Evolutionary conservation across 2,113 vertebrate species (phyloP).

Genomic region (Vombatus ursinus): DNA sequence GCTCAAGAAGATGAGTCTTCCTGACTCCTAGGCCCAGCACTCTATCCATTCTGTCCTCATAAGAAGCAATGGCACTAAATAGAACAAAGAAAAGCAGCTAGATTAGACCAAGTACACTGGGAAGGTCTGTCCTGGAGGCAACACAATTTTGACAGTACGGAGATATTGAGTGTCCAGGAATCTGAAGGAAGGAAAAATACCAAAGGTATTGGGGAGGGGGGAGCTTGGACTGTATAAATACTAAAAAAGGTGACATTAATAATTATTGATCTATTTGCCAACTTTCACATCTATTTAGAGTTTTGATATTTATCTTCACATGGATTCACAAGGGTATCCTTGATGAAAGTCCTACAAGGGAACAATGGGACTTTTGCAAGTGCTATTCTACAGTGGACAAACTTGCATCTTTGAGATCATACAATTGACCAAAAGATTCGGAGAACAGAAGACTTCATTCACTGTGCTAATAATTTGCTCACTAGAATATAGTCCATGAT

Average conservation of each 20-base stretch:
- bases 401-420: no score
- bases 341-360: background rate
- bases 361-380: background rate
- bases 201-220: no score
- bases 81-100: background rate
- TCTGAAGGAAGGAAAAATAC: background rate
- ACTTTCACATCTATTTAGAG: background rate
- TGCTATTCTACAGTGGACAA: no score
- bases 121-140: background rate
- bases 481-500: no score
- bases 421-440: no score
- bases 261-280: background rate
- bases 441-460: no score
- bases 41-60: background rate
- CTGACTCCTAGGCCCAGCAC: no score
- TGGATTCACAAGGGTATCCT: background rate
- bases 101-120: background rate
- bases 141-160: background rate
- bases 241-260: background rate
- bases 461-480: no score
- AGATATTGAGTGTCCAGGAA: background rate
- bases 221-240: background rate
- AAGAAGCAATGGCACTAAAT: background rate
- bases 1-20: no score
- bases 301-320: background rate